Evolutionary conservation across 2,113 vertebrate genomes (phyloP), one percentile per base, ranked within the genome.

Genomic region (Psittacula cyanocephala): DNA sequence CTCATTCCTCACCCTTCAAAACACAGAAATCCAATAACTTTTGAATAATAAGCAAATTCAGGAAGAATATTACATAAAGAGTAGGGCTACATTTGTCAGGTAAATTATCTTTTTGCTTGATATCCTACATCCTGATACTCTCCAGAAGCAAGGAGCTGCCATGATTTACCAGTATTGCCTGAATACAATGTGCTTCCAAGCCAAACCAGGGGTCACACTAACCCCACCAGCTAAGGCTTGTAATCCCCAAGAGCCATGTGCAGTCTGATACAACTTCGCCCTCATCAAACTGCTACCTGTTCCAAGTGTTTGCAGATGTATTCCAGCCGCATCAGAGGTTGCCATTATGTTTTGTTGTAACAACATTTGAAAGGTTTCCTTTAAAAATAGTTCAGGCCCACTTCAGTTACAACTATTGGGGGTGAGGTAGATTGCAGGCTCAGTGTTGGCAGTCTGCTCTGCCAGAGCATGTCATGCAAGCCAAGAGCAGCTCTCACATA

Each of bases 271-370:
- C 65, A 94, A 84, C 79, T 44, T 75, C 65, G 67, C 88, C 76
- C 93, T 92, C 91, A 91, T 95, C 93, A 93, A 89, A 81, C 80
- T 84, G 69, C 95, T 94, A 97, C 95, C 93, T 96, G 86, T 74
- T 78, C 39, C 77, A 95, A 95, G 72, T 88, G 88, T 86, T 91
- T 92, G 88, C 93, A 93, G 95, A 96, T 92, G 82, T 93, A 90
- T 96, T 81, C 88, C 95, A 97, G 93, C 88, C 91, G 80, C 22
- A 3, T 69, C 65, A 84, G 81, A 89, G 69, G 68, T 41, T 83
- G 64, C 71, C 65, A 70, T 86, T 95, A 90, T 78, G 80, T 83
- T 96, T 90, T 46, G 27, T 71, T 88, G 62, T 92, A 94, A 78
- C 3, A 13, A 94, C 72, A 79, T 49, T 92, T 92, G 65, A 81